A percentile compares a stretch with the other conserved stretches of the same genome.
Evolutionary conservation across 2,113 vertebrate genomes (phyloP).

Genomic region (Cavia aperea): DNA sequence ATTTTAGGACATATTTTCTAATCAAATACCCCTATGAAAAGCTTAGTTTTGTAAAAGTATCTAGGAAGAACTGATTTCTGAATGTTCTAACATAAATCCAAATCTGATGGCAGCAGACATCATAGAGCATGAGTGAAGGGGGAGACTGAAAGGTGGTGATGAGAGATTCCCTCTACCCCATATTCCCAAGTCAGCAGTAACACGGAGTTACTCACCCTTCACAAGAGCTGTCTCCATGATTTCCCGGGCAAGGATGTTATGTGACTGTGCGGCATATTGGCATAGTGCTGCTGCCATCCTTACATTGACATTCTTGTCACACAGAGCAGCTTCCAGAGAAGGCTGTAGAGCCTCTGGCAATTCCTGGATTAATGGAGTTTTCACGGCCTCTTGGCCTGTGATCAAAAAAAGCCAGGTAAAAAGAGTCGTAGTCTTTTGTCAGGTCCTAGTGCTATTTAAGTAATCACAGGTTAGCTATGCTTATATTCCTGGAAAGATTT

Average conservation of each 20-base stretch:
- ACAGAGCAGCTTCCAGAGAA: constrained; percentile 63
- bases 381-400: constrained; percentile 20
- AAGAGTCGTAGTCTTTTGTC: background rate
- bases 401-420: constrained; percentile 6
- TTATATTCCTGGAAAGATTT: background rate
- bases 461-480: background rate
- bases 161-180: background rate
- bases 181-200: background rate
- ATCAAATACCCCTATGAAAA: background rate
- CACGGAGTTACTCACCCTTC: constrained; percentile 60
- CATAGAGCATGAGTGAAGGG: background rate
- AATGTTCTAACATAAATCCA: background rate
- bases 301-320: constrained; percentile 65
- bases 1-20: background rate
- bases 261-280: constrained; percentile 63
- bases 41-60: constrained; percentile 7
- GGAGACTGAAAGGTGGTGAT: background rate
- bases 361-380: constrained; percentile 26
- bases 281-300: constrained; percentile 74
- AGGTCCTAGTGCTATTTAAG: background rate
- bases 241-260: constrained; percentile 56
- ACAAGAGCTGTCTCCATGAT: constrained; percentile 70
- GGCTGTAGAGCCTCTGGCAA: constrained; percentile 67
- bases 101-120: background rate
- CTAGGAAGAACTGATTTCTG: background rate